Conservation (phyloP, 2,888 invertebrate species). For the Nymphalis c-album region DNA sequence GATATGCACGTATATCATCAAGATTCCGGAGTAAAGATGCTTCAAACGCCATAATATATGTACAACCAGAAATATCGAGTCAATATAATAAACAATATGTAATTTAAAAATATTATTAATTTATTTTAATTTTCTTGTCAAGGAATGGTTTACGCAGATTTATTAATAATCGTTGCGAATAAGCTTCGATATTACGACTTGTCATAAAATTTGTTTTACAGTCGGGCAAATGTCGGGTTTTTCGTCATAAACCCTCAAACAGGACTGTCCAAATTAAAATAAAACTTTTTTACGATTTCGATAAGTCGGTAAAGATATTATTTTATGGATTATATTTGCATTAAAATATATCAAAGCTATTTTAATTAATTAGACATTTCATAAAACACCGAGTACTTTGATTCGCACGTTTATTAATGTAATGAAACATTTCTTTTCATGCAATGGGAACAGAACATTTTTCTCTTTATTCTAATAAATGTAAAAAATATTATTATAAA, state of each 20-base stretch:
- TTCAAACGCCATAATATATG: no score
- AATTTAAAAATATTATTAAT: neutral
- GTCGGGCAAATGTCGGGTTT: conserved; percentile 25
- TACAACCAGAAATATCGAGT: no score
- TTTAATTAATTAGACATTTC: conserved; percentile 1
- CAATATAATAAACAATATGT: neutral
- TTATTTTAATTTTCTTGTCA: conserved; percentile 1
- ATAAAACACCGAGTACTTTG: neutral
- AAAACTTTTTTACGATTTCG: conserved; percentile 8
- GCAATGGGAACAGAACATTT: no score
- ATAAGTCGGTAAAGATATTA: neutral
- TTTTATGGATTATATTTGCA: no score
- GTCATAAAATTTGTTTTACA: conserved; percentile 32
- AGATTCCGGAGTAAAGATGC: no score
- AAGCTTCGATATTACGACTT: conserved; percentile 26
- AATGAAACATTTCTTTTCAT: no score
- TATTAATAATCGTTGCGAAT: conserved; percentile 30
- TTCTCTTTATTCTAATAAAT: no score
- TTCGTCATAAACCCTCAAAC: conserved; percentile 29
- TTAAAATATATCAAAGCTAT: no score
- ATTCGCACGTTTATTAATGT: no score
- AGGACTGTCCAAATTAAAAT: conserved; percentile 30
- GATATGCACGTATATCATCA: no score
- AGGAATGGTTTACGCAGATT: conserved; percentile 17
- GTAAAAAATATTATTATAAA: no score